Base-by-base conservation (phyloP, 2,888 invertebrate genomes). In the Sceliomorpha sp. region DNA sequence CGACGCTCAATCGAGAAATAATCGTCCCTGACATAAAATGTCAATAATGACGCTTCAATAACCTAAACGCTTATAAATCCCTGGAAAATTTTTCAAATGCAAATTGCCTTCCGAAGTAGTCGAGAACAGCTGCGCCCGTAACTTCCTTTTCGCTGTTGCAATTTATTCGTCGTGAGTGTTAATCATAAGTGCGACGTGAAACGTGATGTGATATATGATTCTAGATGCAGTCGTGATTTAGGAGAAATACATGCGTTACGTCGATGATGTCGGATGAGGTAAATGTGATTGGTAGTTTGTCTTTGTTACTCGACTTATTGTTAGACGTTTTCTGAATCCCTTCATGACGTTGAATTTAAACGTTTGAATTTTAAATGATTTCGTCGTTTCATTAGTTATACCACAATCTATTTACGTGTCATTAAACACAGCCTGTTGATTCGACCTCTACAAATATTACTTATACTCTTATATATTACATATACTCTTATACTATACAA, bases 11-110 rank as follows among this genome's bases (percentile, higher is more conserved):
- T 13, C 31, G 14, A 50, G 10, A 32, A 51, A 13, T 58, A 36
- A 39, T 26, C 37, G 20, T 59, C 29, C 26, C 37, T 53, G 51
- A 42, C 47, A 29, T 14, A 29, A 34, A 40, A 42, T 24, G 44
- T 67, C 42, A 59, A 53, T 67, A 67, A 67, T 53, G 45, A 51
- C 53, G 36, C 20, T 67, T 67, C 47, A 55, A 60, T 55, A 53
- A 47, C 9, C 36, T 26, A 8, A 12, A 13, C 56, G 42, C 56
- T 44, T 37, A 44, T 50, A 64, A 64, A 64, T 56, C 24, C 31
- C 26, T 5, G 5, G 31, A 48, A 24, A 27, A 45, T 50, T 40
- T 32, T 9, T 27, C 42, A 26, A 24, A 10, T n/a, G 15, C 42
- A 13, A 27, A 36, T 24, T 47, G 31, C 36, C 2, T 17, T 6